Evolutionary conservation across 2,888 invertebrate genomes (phyloP), one percentile per base, ranked within the genome.

Genomic region (Brachylomia viminalis): DNA sequence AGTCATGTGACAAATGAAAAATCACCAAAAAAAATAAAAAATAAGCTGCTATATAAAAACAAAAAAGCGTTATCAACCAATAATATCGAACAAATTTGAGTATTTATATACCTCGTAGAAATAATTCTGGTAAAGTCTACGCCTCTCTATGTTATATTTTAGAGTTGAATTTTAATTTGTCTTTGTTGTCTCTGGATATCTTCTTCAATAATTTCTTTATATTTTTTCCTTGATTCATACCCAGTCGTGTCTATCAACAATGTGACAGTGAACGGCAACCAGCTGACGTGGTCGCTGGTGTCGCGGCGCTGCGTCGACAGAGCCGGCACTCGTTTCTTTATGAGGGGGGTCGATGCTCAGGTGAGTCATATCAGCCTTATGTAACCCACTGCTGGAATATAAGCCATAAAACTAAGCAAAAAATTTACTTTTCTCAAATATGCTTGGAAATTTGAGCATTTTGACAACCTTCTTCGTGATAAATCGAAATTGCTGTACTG

Each of bases 291-390:
- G 98, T 97, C 98, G 61, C 95, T 99, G 66, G 97, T 99, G 76
- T 99, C 99, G 0, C 97, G 99, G 52, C 97, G 99, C 68, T 98
- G 98, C 88, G 97, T 98, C 62, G 97, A 98, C 87, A 97, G 99
- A 67, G 99, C 99, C 11, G 99, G 99, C 20, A 98, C 99, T 1
- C 97, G 99, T 80, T 97, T 98, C 84, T 99, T 98, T 94, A 98
- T 98, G 91, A 97, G 99, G 56, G 99, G 99, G 4, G 97, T 99
- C 69, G 99, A 99, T 94, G 96, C 97, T 0, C 97, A 97, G 92
- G 97, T 96, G 79, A 75, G 80, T 70, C 42, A n/a, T n/a, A n/a
- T n/a, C n/a, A n/a, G n/a, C n/a, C n/a, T n/a, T n/a, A n/a, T n/a
- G n/a, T n/a, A n/a, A n/a, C n/a, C n/a, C n/a, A n/a, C n/a, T n/a